A percentile compares a stretch with the other conserved stretches of the same genome.
phyloP scores from a whole-genome alignment of 2,797 vertebrate genomes.

The Myripristis murdjan region DNA sequence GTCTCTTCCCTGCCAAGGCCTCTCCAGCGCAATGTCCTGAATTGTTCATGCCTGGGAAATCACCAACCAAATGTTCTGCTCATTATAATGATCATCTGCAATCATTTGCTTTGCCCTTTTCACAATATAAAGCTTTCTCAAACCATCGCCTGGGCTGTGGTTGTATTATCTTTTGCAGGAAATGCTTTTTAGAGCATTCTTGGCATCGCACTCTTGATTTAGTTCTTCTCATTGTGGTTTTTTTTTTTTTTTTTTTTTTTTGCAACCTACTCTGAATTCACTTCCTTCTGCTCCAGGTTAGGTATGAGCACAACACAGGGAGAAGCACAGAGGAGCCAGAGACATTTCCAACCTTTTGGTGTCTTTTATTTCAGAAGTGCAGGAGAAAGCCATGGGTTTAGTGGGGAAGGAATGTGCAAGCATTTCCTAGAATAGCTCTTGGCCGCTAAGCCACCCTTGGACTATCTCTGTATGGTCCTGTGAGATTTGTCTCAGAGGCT shows the following conservation, averaged over 20 bases:
- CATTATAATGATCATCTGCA: slow-evolving; percentile 83
- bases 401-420: slow-evolving; percentile 78
- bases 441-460: slow-evolving; percentile 83
- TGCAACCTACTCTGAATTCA: slow-evolving; percentile 59
- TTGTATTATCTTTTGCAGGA: slow-evolving; percentile 54
- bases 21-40: slow-evolving; percentile 78
- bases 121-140: slow-evolving; percentile 65
- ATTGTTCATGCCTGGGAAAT: slow-evolving; percentile 86
- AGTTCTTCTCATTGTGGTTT: slow-evolving; percentile 62
- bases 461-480: slow-evolving; percentile 83
- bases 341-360: slow-evolving; percentile 62
- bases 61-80: slow-evolving; percentile 85
- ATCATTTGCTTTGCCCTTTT: slow-evolving; percentile 78
- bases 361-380: slow-evolving; percentile 65
- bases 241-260: slow-evolving; percentile 40
- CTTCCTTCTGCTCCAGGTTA: slow-evolving; percentile 60
- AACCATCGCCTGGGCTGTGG: slow-evolving; percentile 43
- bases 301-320: slow-evolving; percentile 47
- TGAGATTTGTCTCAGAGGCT: slow-evolving; percentile 83
- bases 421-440: slow-evolving; percentile 84
- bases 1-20: slow-evolving; percentile 78
- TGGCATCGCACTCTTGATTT: slow-evolving; percentile 49
- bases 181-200: slow-evolving; percentile 59
- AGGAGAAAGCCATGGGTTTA: slow-evolving; percentile 74
- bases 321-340: slow-evolving; percentile 45